Percentiles rank a stretch among this genome's conserved stretches.
These are phyloP conservation scores for Caiman crocodilus DNA, from an alignment of 2,797 vertebrate genomes.

Conservation along the genomic window DNA sequence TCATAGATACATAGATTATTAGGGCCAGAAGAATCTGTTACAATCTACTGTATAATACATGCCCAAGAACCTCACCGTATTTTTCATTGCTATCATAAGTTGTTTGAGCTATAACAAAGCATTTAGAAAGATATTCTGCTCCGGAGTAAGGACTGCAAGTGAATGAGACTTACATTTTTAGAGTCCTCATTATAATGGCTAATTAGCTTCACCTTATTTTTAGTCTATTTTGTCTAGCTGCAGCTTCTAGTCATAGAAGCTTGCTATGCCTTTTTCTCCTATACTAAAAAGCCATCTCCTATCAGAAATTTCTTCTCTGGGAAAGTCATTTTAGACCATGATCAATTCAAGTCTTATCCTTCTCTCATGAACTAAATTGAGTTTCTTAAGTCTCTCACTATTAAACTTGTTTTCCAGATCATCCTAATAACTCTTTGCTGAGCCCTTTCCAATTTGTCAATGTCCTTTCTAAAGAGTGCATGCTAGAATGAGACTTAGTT, in stretches of 20 bases:
- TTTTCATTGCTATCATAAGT: neutral
- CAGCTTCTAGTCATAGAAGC: neutral
- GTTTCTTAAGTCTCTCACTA: neutral
- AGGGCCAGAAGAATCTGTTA: neutral
- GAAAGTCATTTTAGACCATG: neutral
- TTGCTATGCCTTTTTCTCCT: neutral
- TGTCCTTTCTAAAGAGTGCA: neutral
- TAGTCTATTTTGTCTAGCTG: neutral
- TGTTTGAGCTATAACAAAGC: neutral
- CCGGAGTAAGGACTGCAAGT: neutral
- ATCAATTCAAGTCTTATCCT: neutral
- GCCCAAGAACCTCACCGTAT: neutral
- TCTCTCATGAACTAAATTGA: neutral
- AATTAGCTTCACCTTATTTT: neutral
- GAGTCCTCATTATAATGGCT: neutral
- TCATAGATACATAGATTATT: neutral
- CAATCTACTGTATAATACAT: neutral
- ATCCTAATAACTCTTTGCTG: neutral
- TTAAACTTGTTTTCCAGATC: accelerated
- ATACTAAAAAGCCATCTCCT: neutral
- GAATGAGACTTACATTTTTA: neutral
- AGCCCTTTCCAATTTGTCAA: neutral
- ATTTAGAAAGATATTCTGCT: neutral
- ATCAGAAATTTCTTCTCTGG: accelerated
- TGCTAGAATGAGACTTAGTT: neutral